phyloP scores from a whole-genome alignment of 2,797 vertebrate genomes.

The Danio kyathit region DNA sequence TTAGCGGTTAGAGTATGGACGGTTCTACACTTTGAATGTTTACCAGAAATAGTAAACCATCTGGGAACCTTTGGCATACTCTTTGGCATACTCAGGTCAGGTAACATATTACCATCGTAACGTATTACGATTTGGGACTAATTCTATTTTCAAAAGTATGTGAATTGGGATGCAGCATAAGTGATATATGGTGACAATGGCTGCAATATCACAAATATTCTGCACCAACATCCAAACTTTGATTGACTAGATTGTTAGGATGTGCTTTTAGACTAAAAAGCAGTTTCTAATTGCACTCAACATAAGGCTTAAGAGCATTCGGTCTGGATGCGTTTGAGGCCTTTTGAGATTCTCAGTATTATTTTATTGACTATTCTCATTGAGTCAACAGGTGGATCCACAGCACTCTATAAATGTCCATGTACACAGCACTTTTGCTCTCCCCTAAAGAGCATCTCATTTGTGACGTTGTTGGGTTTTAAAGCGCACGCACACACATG shows the following conservation, averaged over 20 bases:
- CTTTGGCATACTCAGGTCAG: too few relatives aligned
- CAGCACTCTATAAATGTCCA: constrained; percentile 21
- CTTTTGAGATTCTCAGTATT: constrained; percentile 24
- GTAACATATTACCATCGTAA: too few relatives aligned
- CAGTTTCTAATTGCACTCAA: constrained; percentile 25
- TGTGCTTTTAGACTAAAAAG: not conserved
- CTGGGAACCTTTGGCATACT: too few relatives aligned
- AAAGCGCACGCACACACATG: constrained; percentile 29
- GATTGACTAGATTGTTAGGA: not conserved
- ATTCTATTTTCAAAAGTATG: too few relatives aligned
- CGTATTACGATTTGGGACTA: too few relatives aligned
- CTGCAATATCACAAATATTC: too few relatives aligned
- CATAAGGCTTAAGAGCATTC: constrained; percentile 1
- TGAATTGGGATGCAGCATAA: too few relatives aligned
- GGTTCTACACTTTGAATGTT: too few relatives aligned
- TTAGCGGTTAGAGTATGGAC: too few relatives aligned
- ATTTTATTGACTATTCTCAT: constrained; percentile 34
- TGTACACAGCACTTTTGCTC: constrained; percentile 17
- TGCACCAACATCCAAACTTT: too few relatives aligned
- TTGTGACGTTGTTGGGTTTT: constrained; percentile 2
- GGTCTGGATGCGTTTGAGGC: not conserved
- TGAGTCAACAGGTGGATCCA: constrained; percentile 42
- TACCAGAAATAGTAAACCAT: too few relatives aligned
- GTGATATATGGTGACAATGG: too few relatives aligned
- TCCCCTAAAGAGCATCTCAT: constrained; percentile 30